These are phyloP conservation scores for Dryadula phaetusa DNA, from an alignment of 2,888 invertebrate species.

Conservation along the genomic window DNA sequence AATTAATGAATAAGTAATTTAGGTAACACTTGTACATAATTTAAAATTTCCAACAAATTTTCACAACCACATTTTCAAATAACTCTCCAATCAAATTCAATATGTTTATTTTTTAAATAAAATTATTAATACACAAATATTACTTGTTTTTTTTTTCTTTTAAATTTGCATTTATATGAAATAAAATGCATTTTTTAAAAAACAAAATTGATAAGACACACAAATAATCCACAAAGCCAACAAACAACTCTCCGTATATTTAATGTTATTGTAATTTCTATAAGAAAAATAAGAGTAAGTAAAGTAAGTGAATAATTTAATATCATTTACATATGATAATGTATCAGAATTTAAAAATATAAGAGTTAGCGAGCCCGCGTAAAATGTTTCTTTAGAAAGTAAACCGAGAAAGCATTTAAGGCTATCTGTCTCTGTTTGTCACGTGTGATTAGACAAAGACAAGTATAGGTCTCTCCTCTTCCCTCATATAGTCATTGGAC, in stretches of 20 bases:
- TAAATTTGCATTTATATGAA: not conserved
- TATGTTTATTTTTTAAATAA: not conserved
- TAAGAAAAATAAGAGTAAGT: not conserved
- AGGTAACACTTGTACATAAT: no score
- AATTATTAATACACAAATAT: not conserved
- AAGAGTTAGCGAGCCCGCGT: no score
- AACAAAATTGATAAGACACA: not conserved
- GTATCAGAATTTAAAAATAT: no score
- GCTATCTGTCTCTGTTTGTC: no score
- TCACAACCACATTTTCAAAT: constrained; percentile 1
- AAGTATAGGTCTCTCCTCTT: no score
- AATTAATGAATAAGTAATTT: not conserved
- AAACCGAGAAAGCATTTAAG: no score
- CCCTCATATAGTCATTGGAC: no score
- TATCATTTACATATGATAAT: no score
- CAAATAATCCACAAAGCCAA: not conserved
- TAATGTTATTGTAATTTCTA: not conserved
- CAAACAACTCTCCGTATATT: not conserved
- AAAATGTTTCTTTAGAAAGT: no score
- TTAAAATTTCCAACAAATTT: not conserved
- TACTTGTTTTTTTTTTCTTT: no score
- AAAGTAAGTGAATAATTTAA: no score
- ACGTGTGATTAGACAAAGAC: no score
- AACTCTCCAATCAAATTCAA: not conserved
- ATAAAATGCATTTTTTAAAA: not conserved